Percentiles rank a stretch among this genome's conserved stretches.
These are phyloP conservation scores for Holotrichia oblita DNA, from an alignment of 1,140 invertebrate species.

Conservation along the genomic window DNA sequence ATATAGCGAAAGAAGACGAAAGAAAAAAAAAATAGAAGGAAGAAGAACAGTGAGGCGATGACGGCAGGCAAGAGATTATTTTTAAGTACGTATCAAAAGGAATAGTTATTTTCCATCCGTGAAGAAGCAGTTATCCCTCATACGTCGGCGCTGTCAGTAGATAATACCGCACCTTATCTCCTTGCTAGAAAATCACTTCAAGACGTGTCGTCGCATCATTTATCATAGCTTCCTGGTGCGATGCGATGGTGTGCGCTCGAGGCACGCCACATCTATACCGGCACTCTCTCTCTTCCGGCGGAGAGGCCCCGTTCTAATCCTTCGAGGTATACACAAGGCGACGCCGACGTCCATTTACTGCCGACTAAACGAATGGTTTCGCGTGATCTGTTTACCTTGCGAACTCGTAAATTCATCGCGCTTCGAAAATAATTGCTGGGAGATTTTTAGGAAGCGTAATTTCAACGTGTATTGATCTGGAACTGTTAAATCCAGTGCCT, in stretches of 20 bases:
- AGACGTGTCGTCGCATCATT: slow-evolving; percentile 10
- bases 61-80: not conserved
- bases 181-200: slow-evolving; percentile 14
- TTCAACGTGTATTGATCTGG: too few relatives aligned
- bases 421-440: too few relatives aligned
- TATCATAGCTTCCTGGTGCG: not conserved
- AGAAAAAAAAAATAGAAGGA: not conserved
- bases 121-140: slow-evolving; percentile 1
- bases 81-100: slow-evolving; percentile 4
- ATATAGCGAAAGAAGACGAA: not conserved
- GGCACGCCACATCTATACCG: too few relatives aligned
- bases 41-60: not conserved
- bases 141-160: slow-evolving; percentile 8
- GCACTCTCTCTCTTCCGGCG: too few relatives aligned
- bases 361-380: not conserved
- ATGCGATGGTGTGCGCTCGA: too few relatives aligned
- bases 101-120: slow-evolving; percentile 14
- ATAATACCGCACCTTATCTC: slow-evolving; percentile 15
- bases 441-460: too few relatives aligned
- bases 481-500: too few relatives aligned
- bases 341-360: not conserved
- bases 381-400: not conserved
- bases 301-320: not conserved
- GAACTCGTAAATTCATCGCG: too few relatives aligned
- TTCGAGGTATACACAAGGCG: not conserved